Conservation (phyloP, 1,140 invertebrate species). For the Eumaeus atala region DNA sequence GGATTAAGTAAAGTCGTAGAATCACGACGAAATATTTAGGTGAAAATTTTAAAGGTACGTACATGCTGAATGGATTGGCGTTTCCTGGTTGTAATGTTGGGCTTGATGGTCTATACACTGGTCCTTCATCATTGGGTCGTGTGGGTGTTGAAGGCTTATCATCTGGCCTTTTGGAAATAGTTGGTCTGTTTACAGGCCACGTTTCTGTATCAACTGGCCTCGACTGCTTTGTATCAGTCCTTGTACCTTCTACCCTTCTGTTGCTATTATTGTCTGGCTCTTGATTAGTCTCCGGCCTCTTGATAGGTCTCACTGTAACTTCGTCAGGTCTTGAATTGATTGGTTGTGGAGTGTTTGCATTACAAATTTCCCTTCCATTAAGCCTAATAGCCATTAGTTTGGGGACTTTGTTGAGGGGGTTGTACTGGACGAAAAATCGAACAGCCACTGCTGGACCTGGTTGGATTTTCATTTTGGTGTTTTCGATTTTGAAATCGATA, state of each 20-base stretch:
- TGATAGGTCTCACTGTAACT: constrained; percentile 12
- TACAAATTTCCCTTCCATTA: constrained; percentile 63
- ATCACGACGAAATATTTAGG: background rate
- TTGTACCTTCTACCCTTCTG: constrained; percentile 18
- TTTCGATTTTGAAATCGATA: constrained; percentile 63
- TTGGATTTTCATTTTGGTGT: constrained; percentile 60
- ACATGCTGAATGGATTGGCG: constrained; percentile 43
- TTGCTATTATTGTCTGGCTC: constrained; percentile 20
- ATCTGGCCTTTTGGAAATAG: constrained; percentile 28
- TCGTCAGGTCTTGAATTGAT: constrained; percentile 29
- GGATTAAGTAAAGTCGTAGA: no score
- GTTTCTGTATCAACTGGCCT: constrained; percentile 20
- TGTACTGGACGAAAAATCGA: constrained; percentile 62
- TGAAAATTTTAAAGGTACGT: constrained; percentile 22
- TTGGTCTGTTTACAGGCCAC: constrained; percentile 17
- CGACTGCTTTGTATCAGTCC: no score
- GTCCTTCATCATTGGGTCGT: constrained; percentile 34
- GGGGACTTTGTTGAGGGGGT: constrained; percentile 44
- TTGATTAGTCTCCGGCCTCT: constrained; percentile 9
- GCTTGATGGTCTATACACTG: constrained; percentile 35
- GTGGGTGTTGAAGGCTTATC: constrained; percentile 32
- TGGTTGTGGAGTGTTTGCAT: constrained; percentile 45
- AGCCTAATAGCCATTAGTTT: constrained; percentile 48
- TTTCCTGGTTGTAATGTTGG: constrained; percentile 30
- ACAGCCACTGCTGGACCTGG: constrained; percentile 56